Percentiles rank a stretch among this genome's conserved stretches.
Conservation (phyloP, 2,113 vertebrate genomes). For the Lepus timidus region DNA sequence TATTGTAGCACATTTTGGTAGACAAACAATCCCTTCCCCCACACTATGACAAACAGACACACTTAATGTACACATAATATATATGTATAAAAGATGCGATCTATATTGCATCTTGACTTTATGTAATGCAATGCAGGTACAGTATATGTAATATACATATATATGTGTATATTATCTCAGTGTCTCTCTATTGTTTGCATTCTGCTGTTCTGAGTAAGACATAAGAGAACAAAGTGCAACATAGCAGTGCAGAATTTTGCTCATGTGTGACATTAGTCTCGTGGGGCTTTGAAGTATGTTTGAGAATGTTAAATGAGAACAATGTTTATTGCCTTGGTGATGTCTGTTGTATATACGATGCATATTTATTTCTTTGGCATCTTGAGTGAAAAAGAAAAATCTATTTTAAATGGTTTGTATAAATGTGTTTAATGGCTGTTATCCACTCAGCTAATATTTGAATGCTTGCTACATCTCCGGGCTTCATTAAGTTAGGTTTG, state of each 20-base stretch:
- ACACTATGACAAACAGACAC: not conserved
- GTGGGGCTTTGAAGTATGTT: not conserved
- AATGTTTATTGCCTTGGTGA: not conserved
- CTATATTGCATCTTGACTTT: not conserved
- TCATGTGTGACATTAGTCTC: not conserved
- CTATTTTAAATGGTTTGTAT: not conserved
- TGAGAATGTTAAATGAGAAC: not conserved
- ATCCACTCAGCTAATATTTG: not conserved
- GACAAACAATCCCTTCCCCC: not conserved
- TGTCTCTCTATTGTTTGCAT: not conserved
- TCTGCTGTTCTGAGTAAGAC: not conserved
- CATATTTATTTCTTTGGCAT: slow-evolving; percentile 2
- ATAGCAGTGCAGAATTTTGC: not conserved
- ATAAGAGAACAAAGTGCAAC: not conserved
- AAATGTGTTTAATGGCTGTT: not conserved
- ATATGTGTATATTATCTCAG: not conserved
- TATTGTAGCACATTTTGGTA: not conserved
- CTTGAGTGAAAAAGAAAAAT: not conserved
- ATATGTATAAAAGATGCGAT: not conserved
- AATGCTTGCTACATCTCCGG: not conserved
- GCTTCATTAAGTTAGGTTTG: not conserved
- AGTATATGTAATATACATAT: not conserved
- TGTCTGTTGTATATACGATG: not conserved
- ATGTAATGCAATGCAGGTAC: not conserved
- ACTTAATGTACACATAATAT: not conserved